Evolutionary conservation across 2,888 invertebrate species (phyloP), one percentile per base, ranked within the genome.

Genomic region (Cheilosia vernalis): DNA sequence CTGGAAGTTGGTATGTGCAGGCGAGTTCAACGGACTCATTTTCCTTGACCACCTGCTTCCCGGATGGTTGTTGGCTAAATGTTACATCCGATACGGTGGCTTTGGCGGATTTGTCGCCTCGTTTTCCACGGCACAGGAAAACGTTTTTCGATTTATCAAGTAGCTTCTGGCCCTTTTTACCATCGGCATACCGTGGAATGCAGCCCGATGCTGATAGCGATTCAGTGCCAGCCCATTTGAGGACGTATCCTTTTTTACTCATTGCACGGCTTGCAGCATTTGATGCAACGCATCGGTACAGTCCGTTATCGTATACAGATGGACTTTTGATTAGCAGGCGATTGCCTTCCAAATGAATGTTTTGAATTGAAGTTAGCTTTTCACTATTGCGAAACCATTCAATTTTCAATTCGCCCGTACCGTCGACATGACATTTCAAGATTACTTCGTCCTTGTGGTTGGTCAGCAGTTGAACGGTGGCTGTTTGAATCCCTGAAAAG

Each of bases 261-360:
- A 90, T 90, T 33, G 90, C 89, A 0, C 90, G 89, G 0, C 95
- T 96, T 6, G 95, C 96, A 42, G 94, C 94, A 92, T 96, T 96
- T 79, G 93, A 93, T 19, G 95, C 96, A 63, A 93, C 92, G 90
- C 96, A 96, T 27, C 95, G 94, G 92, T 96, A 96, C 73, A 96
- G 94, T 0, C 96, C 96, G 90, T 95, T 96, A 89, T 95, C 95
- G 30, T 87, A 87, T 40, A 58, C 70, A 19, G 88, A 89, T 4
- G 92, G 91, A 85, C 89, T 90, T 27, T 89, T 89, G 67, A 92
- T 89, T n/a, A 90, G 83, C 10, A 92, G 85, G 4, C 89, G 90
- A 87, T 91, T 91, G 76, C 90, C 89, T 30, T 94, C 94, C 79
- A 95, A 92, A 87, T 94, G 93, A 69, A 95, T 91, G 73, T 94